These are phyloP conservation scores for Strigops habroptila DNA, from an alignment of 2,113 vertebrate species.

Conservation along the genomic window DNA sequence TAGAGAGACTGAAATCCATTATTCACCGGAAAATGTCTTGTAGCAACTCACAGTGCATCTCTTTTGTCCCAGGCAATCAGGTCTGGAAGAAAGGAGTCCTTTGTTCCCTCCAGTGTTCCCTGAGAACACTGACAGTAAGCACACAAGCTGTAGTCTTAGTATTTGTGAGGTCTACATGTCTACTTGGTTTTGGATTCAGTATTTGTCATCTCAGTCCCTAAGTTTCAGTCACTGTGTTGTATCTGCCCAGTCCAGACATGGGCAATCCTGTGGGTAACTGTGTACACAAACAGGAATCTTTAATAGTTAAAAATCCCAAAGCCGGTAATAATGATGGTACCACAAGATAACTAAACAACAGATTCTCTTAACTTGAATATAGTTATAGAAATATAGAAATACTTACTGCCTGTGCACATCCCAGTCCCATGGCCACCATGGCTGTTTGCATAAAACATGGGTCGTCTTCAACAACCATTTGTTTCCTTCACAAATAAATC, in stretches of 20 bases:
- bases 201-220: not conserved
- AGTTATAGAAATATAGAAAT: not conserved
- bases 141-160: not conserved
- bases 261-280: not conserved
- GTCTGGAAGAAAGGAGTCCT: not conserved
- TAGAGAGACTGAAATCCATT: not conserved
- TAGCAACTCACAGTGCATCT: not conserved
- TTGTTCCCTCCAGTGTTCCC: fast-evolving
- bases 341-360: not conserved
- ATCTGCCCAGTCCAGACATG: not conserved
- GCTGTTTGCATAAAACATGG: not conserved
- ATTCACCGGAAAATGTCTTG: not conserved
- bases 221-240: not conserved
- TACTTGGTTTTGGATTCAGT: not conserved
- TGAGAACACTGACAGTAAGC: not conserved
- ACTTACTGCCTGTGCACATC: not conserved
- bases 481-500: not conserved
- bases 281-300: not conserved
- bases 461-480: not conserved
- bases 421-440: not conserved
- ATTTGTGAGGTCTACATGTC: not conserved
- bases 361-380: not conserved
- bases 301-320: not conserved
- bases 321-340: not conserved
- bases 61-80: not conserved